These are phyloP conservation scores for Tapera naevia DNA, from an alignment of 2,797 vertebrate species.

Conservation along the genomic window DNA sequence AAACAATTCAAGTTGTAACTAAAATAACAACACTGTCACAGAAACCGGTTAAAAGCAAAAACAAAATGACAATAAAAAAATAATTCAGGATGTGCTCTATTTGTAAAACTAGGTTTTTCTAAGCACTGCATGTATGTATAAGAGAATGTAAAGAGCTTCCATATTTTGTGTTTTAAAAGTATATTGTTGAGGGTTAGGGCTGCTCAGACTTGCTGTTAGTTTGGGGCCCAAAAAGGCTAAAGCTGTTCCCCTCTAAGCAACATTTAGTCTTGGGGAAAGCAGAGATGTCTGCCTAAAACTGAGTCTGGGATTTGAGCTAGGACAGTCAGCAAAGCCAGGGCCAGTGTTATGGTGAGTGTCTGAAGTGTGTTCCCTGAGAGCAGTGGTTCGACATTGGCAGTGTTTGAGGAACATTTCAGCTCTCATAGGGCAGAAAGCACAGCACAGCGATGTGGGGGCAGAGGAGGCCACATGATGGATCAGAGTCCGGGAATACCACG, in stretches of 20 bases:
- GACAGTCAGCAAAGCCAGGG: neutral
- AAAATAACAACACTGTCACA: neutral
- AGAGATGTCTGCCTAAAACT: neutral
- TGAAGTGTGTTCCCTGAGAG: neutral
- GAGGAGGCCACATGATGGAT: neutral
- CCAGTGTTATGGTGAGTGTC: neutral
- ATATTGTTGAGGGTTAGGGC: neutral
- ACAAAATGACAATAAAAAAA: neutral
- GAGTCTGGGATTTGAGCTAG: neutral
- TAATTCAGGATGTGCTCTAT: neutral
- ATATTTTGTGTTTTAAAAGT: neutral
- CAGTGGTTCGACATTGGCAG: accelerated
- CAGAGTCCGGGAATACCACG: neutral
- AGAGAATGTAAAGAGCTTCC: neutral
- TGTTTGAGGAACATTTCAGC: neutral
- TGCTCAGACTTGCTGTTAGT: neutral
- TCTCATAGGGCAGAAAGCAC: neutral
- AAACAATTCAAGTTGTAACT: neutral
- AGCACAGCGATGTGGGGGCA: neutral
- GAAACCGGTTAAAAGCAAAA: neutral
- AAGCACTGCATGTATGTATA: accelerated
- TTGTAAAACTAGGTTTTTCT: neutral
- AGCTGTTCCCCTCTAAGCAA: neutral
- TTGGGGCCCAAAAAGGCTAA: neutral
- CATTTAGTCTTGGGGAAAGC: neutral